phyloP scores from a whole-genome alignment of 2,113 vertebrate species.

The Amblyornis subalaris region DNA sequence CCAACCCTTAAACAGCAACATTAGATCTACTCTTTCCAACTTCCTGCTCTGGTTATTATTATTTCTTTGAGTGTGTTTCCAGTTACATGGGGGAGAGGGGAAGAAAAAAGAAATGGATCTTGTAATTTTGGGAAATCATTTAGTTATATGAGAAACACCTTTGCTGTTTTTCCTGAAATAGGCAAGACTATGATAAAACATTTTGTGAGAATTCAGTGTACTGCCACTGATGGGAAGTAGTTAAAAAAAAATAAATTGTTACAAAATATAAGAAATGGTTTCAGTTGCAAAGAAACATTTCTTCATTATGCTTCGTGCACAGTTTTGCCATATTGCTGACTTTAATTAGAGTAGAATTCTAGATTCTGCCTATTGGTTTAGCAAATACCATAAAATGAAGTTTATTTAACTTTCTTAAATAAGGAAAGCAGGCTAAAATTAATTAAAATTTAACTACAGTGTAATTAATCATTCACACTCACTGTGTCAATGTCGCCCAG shows the following conservation, averaged over 20 bases:
- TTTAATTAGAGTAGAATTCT: constrained; percentile 66
- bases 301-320: constrained; percentile 55
- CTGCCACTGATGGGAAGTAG: background rate
- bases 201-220: constrained; percentile 17
- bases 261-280: constrained; percentile 42
- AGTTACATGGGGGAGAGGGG: background rate
- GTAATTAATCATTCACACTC: constrained; percentile 68
- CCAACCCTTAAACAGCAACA: background rate
- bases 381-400: constrained; percentile 65
- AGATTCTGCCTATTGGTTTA: constrained; percentile 67
- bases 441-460: constrained; percentile 77
- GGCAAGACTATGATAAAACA: background rate
- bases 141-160: background rate
- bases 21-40: background rate
- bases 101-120: background rate
- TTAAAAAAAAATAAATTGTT: constrained; percentile 50
- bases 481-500: constrained; percentile 55
- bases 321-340: constrained; percentile 62
- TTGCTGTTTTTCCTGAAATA: background rate
- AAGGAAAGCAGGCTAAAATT: constrained; percentile 69
- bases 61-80: background rate
- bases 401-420: constrained; percentile 80
- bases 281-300: constrained; percentile 40
- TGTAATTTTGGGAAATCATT: constrained; percentile 16
- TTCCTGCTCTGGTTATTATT: background rate